Base-by-base conservation (phyloP, 2,113 vertebrate genomes). In the Suricata suricatta region DNA sequence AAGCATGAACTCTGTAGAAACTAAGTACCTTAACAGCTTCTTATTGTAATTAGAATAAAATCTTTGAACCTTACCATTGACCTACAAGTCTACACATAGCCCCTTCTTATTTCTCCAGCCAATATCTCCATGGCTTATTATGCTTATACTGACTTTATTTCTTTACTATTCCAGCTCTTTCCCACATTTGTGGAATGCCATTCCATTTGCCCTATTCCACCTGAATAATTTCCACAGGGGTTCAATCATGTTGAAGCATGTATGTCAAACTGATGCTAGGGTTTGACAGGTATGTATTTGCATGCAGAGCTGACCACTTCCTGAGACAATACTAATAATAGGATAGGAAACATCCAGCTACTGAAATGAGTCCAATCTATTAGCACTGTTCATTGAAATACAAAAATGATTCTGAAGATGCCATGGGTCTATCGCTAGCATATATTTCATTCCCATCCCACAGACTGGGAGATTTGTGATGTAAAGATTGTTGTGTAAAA, bases 401-500 rank as follows among this genome's bases (percentile, higher is more conserved):
- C 86, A 85, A 94, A 77, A 44, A 33, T 12, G 71, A 91, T 86
- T 95, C 82, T 87, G 84, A 92, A 54, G 64, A 72, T 31, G 44
- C 19, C 60, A 29, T 25, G 41, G 16, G 21, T 54, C 68, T 96
- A n/a, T 74, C 31, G 33, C 63, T 69, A 83, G 69, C 5, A 29
- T 79, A 88, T 81, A 50, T 83, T 63, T 92, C 86, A 52, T 95
- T 77, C 74, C 29, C 91, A 0, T 90, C 35, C 66, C 29, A 47
- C 2, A 1, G 60, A 74, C 54, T 63, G 33, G 44, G 63, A 91
- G 60, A 95, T 38, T 66, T 86, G 47, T 89, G 92, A 89, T 86
- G 89, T 95, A 86, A 93, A 97, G 92, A 81, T 66, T 66, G 31
- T n/a, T 88, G 27, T 79, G 52, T 76, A 93, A 94, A 90, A 69